Evolutionary conservation across 1,140 invertebrate genomes (phyloP), one percentile per base, ranked within the genome.

Genomic region (Leptopilina boulardi): DNA sequence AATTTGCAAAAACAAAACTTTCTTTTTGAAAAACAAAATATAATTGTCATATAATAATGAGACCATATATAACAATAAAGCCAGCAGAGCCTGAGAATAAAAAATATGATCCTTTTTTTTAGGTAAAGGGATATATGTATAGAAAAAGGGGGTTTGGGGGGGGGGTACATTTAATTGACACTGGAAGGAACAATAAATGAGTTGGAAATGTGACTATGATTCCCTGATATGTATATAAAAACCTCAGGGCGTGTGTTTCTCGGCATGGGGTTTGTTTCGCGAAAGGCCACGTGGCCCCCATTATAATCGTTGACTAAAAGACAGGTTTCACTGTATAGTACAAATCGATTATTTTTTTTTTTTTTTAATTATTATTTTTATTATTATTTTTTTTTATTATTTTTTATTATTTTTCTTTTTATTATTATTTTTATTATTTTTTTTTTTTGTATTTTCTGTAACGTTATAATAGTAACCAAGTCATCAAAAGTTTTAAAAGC

Each of bases 201-300:
- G 85, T 85, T 84, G 82, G 80, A 66, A 77, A 59, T 70, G 66
- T 34, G 59, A 59, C 47, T 38, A 82, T 75, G 75, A 80, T 78
- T 83, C 80, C 51, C 47, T 51, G 77, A 66, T 73, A 38, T 38
- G 34, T 38, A 38, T 38, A 38, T 38, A 38, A 81, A n/a, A 81
- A 83, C 81, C 82, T 85, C 82, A 80, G 73, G 83, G 81, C 84
- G 84, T 79, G 86, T 87, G 84, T 84, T 76, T 77, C 76, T 66
- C 80, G 73, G 80, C 84, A 84, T 86, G 86, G 83, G 81, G 84
- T 84, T 84, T 73, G 71, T 87, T 81, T 9, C 26, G 78, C 44
- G 76, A 51, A 41, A 51, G 30, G 84, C 13, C 86, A 87, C 86
- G 86, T 87, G 86, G 59, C 85, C 79, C 85, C 79, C 71, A 80